A percentile compares a stretch with the other conserved stretches of the same genome.
Conservation (phyloP, 1,140 invertebrate species). For the Platyura marginata region DNA sequence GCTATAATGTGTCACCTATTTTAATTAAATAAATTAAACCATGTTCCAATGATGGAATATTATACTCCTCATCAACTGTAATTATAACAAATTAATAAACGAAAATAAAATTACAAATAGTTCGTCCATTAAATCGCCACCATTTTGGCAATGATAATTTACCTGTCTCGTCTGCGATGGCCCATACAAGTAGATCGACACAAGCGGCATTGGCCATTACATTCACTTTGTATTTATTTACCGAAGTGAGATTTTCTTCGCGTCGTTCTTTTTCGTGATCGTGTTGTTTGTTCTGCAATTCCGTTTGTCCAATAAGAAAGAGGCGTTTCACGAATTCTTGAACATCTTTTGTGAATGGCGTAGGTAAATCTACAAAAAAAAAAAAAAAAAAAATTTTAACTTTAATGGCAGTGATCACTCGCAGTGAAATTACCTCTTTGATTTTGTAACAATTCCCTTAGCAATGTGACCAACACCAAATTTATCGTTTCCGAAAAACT, state of each 20-base stretch:
- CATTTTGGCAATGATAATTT: slow-evolving; percentile 13
- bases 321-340: slow-evolving; percentile 51
- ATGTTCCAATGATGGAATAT: slow-evolving; percentile 49
- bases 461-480: slow-evolving; percentile 77
- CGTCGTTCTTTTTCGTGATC: slow-evolving; percentile 64
- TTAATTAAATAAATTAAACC: slow-evolving; percentile 47
- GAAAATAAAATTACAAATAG: neutral
- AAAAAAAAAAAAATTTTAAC: neutral
- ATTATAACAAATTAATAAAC: neutral
- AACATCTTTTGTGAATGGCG: slow-evolving; percentile 83
- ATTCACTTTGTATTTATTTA: slow-evolving; percentile 87
- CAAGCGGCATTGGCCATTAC: slow-evolving; percentile 95
- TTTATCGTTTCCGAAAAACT: slow-evolving; percentile 90
- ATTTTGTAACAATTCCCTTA: slow-evolving; percentile 78
- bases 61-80: slow-evolving; percentile 56
- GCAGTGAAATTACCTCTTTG: slow-evolving; percentile 34
- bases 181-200: slow-evolving; percentile 94
- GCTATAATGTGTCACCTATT: slow-evolving; percentile 37
- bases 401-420: neutral
- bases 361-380: slow-evolving; percentile 44
- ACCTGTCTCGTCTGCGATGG: slow-evolving; percentile 92
- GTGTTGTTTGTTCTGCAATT: slow-evolving; percentile 66
- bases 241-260: slow-evolving; percentile 55
- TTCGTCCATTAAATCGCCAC: neutral
- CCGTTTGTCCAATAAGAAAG: slow-evolving; percentile 82